These are phyloP conservation scores for Lutra lutra DNA, from an alignment of 2,797 vertebrate genomes.

Conservation along the genomic window DNA sequence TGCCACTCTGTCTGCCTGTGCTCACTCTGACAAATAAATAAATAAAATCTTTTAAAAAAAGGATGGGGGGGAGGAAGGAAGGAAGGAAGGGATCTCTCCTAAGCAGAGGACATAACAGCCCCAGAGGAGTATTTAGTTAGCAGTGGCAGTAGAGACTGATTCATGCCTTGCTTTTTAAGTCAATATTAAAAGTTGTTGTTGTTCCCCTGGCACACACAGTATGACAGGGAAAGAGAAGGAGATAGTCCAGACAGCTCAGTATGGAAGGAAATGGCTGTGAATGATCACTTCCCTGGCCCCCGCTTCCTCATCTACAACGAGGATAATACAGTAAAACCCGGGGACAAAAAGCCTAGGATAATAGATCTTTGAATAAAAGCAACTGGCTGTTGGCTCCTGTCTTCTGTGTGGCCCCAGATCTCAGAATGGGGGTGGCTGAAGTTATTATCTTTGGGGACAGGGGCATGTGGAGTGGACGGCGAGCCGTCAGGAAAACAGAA, in stretches of 20 bases:
- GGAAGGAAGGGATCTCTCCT: not conserved
- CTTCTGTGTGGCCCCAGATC: not conserved
- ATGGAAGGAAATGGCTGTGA: not conserved
- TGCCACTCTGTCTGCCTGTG: no score
- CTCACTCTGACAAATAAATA: no score
- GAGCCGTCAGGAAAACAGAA: not conserved
- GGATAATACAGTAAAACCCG: not conserved
- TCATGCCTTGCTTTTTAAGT: not conserved
- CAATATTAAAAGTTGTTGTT: not conserved
- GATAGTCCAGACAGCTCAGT: not conserved
- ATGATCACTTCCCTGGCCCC: not conserved
- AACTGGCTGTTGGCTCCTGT: not conserved
- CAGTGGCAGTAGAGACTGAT: not conserved
- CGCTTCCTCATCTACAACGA: conserved; percentile 11
- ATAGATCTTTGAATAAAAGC: not conserved
- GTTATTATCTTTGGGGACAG: not conserved
- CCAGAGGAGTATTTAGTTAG: not conserved
- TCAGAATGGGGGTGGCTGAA: not conserved
- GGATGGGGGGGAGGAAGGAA: accelerated
- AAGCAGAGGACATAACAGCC: not conserved
- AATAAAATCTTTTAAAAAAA: not conserved
- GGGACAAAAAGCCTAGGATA: not conserved
- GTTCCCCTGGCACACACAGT: no score
- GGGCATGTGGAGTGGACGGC: no score
- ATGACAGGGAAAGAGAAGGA: not conserved